Base-by-base conservation (phyloP, 2,888 invertebrate species). In the Drosophila recens region DNA sequence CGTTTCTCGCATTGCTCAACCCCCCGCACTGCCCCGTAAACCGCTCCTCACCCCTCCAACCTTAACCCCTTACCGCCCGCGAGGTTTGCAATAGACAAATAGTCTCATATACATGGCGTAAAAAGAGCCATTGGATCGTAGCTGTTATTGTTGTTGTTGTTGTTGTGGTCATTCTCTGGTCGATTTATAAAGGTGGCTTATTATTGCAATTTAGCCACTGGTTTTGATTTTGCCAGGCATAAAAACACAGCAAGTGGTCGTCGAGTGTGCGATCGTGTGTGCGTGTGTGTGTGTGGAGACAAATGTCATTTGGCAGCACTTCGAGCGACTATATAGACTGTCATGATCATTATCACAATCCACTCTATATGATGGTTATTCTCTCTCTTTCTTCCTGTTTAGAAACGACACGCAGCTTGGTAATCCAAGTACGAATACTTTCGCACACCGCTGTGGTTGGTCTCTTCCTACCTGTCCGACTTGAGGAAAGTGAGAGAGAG, bases 121-220 rank as follows among this genome's bases (percentile, higher is more conserved):
- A 64, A 67, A 73, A 61, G 53, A 54, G 73, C 72, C 66, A 71
- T 63, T 48, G 67, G 52, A 40, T 52, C 58, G 27, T 34, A 23
- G 51, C 30, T 15, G 27, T 15, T 36, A 40, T 34, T 38, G 58
- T 11, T 54, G 57, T 38, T 34, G 48, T 40, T 56, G 54, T 49
- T 66, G 17, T 43, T 54, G 43, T 80, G 72, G 68, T 61, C 73
- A 67, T 75, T 80, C 79, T 64, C 66, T 80, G 88, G 80, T 67
- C 84, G 81, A 90, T 90, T 89, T 90, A 89, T 89, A 89, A 90
- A 89, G 89, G 89, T 90, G 87, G 90, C 91, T 91, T 91, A 91
- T 91, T 91, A 91, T 90, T 86, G 91, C 91, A 90, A 91, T 91
- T 91, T 91, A 91, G 91, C 91, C 91, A 91, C 91, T 91, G 91